Base-by-base conservation (phyloP, 2,113 vertebrate genomes). In the Chlorodrepanis virens region DNA sequence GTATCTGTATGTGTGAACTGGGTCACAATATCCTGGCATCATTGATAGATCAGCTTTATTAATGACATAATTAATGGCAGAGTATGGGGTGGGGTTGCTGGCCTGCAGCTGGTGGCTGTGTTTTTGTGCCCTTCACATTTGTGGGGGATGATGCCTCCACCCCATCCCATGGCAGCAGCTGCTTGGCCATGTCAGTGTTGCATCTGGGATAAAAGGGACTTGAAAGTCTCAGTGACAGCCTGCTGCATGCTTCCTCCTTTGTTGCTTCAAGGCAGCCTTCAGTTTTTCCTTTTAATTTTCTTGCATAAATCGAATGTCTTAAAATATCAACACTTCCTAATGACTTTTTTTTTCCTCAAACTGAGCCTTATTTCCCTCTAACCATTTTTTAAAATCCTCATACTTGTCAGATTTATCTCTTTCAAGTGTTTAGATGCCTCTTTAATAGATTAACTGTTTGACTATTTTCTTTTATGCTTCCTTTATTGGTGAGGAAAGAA, bases 211-310 rank as follows among this genome's bases (percentile, higher is more conserved):
- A 39, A 95, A 96, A 95, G 72, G 69, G 37, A 42, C 76, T 92
- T 15, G 20, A 33, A 93, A 92, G 71, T 31, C 9, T 9, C 53
- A 68, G 60, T 60, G 85, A 78, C 79, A 89, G 77, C 12, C 27
- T 52, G 57, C 77, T 63, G 52, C 29, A 10, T 2, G 18, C 67
- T 87, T 42, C 54, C 31, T 68, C 10, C 44, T 81, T 59, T 67
- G 44, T 40, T 67, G 63, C 91, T 93, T 74, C 52, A 86, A 96
- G 87, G 87, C 75, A 93, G 68, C 40, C 88, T 94, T 95, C 85
- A 71, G 56, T 80, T 80, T 88, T 84, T 57, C 61, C 50, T 85
- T 84, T 86, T 68, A 64, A 86, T 83, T 94, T 91, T 40, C 71
- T 83, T 75, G 64, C 52, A 40, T 83, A 68, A 78, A 81, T 74